These are phyloP conservation scores for Hermetia illucens DNA, from an alignment of 1,140 invertebrate genomes.

Conservation along the genomic window DNA sequence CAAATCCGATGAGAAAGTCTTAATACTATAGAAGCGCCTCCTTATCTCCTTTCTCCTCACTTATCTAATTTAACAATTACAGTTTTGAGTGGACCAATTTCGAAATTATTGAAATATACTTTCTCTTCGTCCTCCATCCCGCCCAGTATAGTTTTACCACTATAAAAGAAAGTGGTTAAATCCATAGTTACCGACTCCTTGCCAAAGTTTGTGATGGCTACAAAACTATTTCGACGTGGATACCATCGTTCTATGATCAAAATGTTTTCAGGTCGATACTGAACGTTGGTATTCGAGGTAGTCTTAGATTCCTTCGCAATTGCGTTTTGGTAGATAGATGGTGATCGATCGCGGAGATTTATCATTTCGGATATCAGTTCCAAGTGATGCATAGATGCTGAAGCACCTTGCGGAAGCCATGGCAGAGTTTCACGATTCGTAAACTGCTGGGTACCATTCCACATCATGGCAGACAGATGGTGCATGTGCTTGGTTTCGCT, in stretches of 20 bases:
- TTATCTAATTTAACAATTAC: slow-evolving; percentile 54
- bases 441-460: slow-evolving; percentile 33
- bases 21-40: too few species aligned
- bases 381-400: slow-evolving; percentile 33
- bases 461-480: slow-evolving; percentile 50
- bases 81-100: slow-evolving; percentile 42
- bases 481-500: slow-evolving; percentile 45
- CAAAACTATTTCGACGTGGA: slow-evolving; percentile 56
- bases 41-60: too few species aligned
- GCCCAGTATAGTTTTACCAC: slow-evolving; percentile 52
- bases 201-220: slow-evolving; percentile 56
- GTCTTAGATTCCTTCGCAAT: slow-evolving; percentile 44
- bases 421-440: slow-evolving; percentile 33
- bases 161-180: slow-evolving; percentile 57
- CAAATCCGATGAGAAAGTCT: too few species aligned
- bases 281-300: slow-evolving; percentile 46
- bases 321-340: slow-evolving; percentile 53
- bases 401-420: slow-evolving; percentile 39
- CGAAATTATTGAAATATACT: slow-evolving; percentile 51
- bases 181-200: slow-evolving; percentile 41
- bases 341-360: slow-evolving; percentile 38
- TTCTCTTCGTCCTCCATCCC: slow-evolving; percentile 36
- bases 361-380: slow-evolving; percentile 39
- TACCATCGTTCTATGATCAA: slow-evolving; percentile 60
- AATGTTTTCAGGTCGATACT: slow-evolving; percentile 44